Conservation (phyloP, 2,888 invertebrate species). For the Agrochola circellaris region DNA sequence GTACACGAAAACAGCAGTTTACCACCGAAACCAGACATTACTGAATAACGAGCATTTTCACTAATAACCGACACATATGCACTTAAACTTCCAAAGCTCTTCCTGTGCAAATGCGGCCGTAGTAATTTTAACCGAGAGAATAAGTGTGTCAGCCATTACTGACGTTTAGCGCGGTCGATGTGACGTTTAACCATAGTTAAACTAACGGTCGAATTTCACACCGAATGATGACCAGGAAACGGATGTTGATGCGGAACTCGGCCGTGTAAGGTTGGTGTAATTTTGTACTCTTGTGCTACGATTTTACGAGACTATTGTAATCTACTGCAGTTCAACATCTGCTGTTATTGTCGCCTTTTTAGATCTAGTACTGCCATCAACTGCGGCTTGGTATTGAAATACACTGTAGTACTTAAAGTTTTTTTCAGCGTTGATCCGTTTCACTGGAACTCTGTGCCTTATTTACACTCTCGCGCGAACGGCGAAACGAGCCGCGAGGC, state of each 20-base stretch:
- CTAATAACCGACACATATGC: slow-evolving; percentile 58
- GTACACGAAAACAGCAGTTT: slow-evolving; percentile 26
- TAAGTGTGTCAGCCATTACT: slow-evolving; percentile 57
- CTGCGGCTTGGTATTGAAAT: background rate
- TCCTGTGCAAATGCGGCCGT: slow-evolving; percentile 41
- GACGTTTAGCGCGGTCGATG: slow-evolving; percentile 56
- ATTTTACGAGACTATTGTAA: background rate
- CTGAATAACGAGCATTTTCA: slow-evolving; percentile 50
- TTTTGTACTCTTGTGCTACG: background rate
- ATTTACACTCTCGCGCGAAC: too few species aligned
- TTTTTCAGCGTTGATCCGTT: too few species aligned
- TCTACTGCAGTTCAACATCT: background rate
- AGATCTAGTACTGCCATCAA: background rate
- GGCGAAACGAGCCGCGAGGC: too few species aligned
- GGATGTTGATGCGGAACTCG: slow-evolving; percentile 53
- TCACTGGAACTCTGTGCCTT: background rate
- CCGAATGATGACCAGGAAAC: slow-evolving; percentile 62
- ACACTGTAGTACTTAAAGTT: too few species aligned
- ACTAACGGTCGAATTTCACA: slow-evolving; percentile 67
- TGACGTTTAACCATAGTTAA: slow-evolving; percentile 44
- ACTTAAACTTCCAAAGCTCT: slow-evolving; percentile 48
- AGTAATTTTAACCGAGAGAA: slow-evolving; percentile 57
- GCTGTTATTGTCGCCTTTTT: background rate
- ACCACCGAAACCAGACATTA: slow-evolving; percentile 46
- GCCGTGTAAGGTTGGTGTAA: slow-evolving; percentile 4